These are phyloP conservation scores for Sitophilus oryzae DNA, from an alignment of 1,140 invertebrate species.

Conservation along the genomic window DNA sequence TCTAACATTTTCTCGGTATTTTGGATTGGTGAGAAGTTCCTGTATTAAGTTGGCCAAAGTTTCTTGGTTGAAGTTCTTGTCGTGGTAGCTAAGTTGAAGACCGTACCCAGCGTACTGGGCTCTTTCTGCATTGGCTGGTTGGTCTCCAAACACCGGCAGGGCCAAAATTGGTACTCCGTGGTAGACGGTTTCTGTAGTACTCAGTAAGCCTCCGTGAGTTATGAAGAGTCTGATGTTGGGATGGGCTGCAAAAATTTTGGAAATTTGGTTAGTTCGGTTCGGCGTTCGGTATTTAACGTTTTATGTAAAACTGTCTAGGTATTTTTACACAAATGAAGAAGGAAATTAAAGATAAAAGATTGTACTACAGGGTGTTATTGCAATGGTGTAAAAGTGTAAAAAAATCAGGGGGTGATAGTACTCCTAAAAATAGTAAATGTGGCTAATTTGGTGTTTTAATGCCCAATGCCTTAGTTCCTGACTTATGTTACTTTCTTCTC, in stretches of 20 bases:
- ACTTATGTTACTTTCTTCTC: too few species aligned
- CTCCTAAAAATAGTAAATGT: too few species aligned
- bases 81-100: neutral
- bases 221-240: constrained; percentile 29
- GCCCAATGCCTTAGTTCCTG: too few species aligned
- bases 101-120: constrained; percentile 15
- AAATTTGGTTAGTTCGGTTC: too few species aligned
- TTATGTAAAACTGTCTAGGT: too few species aligned
- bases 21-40: constrained; percentile 17
- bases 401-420: too few species aligned
- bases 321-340: too few species aligned
- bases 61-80: neutral
- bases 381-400: too few species aligned
- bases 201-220: constrained; percentile 29
- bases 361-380: too few species aligned
- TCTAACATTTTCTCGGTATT: constrained; percentile 18
- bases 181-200: constrained; percentile 44
- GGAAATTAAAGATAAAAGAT: too few species aligned
- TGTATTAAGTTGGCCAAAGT: constrained; percentile 6
- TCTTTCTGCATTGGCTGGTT: constrained; percentile 15
- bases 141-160: constrained; percentile 39
- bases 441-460: too few species aligned
- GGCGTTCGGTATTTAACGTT: too few species aligned
- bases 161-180: constrained; percentile 48
- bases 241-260: constrained; percentile 19